Base-by-base conservation (phyloP, 2,888 invertebrate species). In the Callyntrura guangdongensis region DNA sequence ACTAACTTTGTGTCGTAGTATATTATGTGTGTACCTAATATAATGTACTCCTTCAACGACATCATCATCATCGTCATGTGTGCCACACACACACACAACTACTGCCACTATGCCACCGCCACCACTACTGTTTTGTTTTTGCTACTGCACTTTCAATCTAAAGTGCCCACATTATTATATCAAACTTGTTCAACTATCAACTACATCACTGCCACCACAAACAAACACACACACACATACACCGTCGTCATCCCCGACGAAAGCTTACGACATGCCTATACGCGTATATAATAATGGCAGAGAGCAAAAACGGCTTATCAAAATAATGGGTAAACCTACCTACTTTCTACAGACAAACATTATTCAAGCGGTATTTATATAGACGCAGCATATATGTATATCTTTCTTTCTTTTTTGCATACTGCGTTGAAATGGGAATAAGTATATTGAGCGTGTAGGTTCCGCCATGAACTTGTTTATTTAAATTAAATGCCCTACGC, bases 401-500 rank as follows among this genome's bases (percentile, higher is more conserved):
- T 36, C 2, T 36, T 6, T 36, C 6, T 36, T 20, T 12, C 67
- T 25, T 25, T 25, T 69, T 69, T 69, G 69, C 69, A 69, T 69
- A 69, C 69, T n/a, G 69, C 69, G 45, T 69, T 36, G n/a, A 69
- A 69, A 69, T 36, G 45, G 36, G 36, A 36, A 36, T 36, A n/a
- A n/a, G n/a, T n/a, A 36, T 36, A 36, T 36, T 36, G 36, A 36
- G 69, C 69, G n/a, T 69, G 36, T 69, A 69, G 69, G 69, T 69
- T 69, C 69, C 69, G 45, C 69, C 69, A 69, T 69, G 69, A 69
- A 69, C 69, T 69, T 69, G 69, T 69, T 69, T 69, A 64, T 64
- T 64, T 25, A 64, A 64, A 64, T 64, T 22, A 64, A 25, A 64
- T 64, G n/a, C 6, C 9, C 9, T 25, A n/a, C n/a, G n/a, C 11